Evolutionary conservation across 2,797 vertebrate species (phyloP).

Genomic region (Artibeus jamaicensis): DNA sequence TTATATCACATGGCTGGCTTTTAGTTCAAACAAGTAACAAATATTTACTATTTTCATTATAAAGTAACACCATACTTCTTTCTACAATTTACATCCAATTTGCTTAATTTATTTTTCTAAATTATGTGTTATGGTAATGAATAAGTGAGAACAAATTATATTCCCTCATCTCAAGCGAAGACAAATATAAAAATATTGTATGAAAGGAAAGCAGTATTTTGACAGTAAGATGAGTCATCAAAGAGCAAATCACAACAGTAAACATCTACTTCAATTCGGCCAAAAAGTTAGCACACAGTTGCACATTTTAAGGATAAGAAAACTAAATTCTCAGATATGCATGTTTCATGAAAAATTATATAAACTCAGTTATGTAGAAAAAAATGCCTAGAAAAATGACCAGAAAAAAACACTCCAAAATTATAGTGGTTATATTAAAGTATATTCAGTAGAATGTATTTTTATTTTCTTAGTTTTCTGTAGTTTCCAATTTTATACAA

Average conservation of each 20-base stretch:
- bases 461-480: neutral
- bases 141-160: neutral
- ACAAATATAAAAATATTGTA: neutral
- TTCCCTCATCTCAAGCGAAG: neutral
- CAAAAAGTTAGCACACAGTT: neutral
- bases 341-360: neutral
- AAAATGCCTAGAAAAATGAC: neutral
- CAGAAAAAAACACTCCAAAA: neutral
- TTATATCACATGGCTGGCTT: neutral
- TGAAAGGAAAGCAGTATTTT: neutral
- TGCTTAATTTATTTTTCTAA: slow-evolving; percentile 22
- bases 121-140: neutral
- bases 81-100: neutral
- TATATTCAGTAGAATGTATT: neutral
- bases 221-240: neutral
- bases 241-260: neutral
- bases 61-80: neutral
- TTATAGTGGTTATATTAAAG: neutral
- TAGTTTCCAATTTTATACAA: neutral
- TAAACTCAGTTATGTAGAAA: neutral
- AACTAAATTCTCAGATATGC: neutral
- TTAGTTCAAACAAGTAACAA: slow-evolving; percentile 28
- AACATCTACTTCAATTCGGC: neutral
- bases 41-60: slow-evolving; percentile 28
- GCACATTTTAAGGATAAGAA: neutral